phyloP scores from a whole-genome alignment of 2,888 invertebrate species.

The Leptinotarsa juncta region DNA sequence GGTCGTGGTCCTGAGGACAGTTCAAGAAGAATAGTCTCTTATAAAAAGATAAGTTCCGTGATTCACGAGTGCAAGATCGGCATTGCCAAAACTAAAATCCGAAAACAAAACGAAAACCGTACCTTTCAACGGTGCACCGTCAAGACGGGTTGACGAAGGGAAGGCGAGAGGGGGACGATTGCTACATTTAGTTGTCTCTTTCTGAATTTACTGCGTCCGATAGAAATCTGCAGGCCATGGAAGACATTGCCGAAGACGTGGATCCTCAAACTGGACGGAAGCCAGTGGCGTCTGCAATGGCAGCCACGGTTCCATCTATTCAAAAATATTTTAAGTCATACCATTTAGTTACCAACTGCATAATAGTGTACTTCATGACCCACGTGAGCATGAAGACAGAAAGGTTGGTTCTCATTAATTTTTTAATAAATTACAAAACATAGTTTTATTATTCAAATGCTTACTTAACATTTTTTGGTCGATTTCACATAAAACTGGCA shows the following conservation, averaged over 20 bases:
- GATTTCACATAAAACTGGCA: too few relatives aligned
- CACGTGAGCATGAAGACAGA: too few relatives aligned
- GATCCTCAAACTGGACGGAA: constrained; percentile 46
- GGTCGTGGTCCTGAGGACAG: constrained; percentile 44
- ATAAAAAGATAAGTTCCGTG: constrained; percentile 56
- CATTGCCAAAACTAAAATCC: constrained; percentile 55
- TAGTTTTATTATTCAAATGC: too few relatives aligned
- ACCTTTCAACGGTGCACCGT: constrained; percentile 37
- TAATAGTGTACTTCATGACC: too few relatives aligned
- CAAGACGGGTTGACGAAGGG: constrained; percentile 43
- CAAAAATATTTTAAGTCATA: background rate
- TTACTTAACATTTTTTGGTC: too few relatives aligned
- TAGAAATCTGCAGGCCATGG: constrained; percentile 61
- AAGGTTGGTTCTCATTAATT: background rate
- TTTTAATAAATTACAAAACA: background rate
- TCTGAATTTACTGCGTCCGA: constrained; percentile 62
- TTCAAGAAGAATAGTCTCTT: constrained; percentile 53
- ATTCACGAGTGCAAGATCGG: constrained; percentile 57
- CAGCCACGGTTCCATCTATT: background rate
- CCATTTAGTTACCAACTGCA: too few relatives aligned
- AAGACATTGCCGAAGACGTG: constrained; percentile 51
- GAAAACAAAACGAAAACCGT: constrained; percentile 53
- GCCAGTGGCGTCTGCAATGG: constrained; percentile 14
- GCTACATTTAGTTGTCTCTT: constrained; percentile 58
- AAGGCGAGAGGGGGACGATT: constrained; percentile 45